Percentiles rank a stretch among this genome's conserved stretches.
Conservation (phyloP, 2,113 vertebrate genomes). For the Trachemys scripta region DNA sequence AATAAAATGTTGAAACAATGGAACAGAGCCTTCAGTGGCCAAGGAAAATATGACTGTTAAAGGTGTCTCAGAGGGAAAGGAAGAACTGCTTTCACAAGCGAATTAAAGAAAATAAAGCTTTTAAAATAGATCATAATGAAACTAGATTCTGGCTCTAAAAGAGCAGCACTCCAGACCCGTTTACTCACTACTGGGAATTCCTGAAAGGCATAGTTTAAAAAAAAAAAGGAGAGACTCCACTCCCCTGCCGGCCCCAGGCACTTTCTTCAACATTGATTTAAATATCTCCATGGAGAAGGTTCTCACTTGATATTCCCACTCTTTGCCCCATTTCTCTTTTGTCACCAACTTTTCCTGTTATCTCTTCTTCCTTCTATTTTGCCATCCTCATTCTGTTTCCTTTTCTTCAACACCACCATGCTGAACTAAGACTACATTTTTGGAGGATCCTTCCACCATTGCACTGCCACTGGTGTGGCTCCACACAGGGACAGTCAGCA, state of each 20-base stretch:
- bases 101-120: constrained; percentile 35
- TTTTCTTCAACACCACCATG: fast-evolving
- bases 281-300: not conserved
- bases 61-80: not conserved
- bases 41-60: not conserved
- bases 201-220: constrained; percentile 27
- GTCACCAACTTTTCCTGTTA: not conserved
- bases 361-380: not conserved
- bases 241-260: not conserved
- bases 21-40: not conserved
- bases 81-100: not conserved
- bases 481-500: not conserved
- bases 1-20: not conserved
- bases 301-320: not conserved
- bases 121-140: constrained; percentile 49
- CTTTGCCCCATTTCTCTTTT: not conserved
- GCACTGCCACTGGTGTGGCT: not conserved
- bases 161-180: constrained; percentile 38
- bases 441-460: not conserved
- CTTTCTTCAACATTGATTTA: not conserved
- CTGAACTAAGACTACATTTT: not conserved
- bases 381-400: not conserved
- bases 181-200: constrained; percentile 38
- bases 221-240: not conserved
- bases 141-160: constrained; percentile 51